phyloP scores from a whole-genome alignment of 2,888 invertebrate species.

The Stenolophus ochropezus region DNA sequence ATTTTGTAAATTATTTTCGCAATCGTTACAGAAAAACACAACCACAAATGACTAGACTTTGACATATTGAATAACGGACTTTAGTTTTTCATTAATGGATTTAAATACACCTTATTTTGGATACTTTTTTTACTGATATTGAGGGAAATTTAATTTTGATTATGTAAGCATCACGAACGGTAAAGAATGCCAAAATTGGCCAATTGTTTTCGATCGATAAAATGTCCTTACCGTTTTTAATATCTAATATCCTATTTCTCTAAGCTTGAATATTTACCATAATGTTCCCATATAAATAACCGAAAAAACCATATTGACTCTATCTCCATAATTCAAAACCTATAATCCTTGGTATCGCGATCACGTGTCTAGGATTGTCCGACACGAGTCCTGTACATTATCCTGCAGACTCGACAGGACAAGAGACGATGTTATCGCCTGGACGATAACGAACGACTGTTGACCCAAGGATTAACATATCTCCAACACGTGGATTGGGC shows the following conservation, averaged over 20 bases:
- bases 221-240: not conserved
- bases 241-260: not conserved
- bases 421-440: not conserved
- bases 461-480: not conserved
- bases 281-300: not conserved
- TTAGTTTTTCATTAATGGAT: too few relatives aligned
- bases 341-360: not conserved
- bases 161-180: too few relatives aligned
- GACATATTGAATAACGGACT: too few relatives aligned
- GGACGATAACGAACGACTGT: not conserved
- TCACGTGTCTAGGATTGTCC: not conserved
- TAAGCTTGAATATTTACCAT: not conserved
- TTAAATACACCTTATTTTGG: too few relatives aligned
- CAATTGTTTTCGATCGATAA: too few relatives aligned
- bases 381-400: not conserved
- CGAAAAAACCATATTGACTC: not conserved
- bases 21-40: too few relatives aligned
- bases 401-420: not conserved
- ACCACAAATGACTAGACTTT: too few relatives aligned
- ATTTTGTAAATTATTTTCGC: too few relatives aligned
- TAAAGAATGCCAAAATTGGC: too few relatives aligned
- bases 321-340: not conserved
- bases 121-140: too few relatives aligned
- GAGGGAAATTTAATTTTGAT: too few relatives aligned
- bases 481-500: not conserved